Conservation (phyloP, 2,113 vertebrate genomes). For the Leucoraja erinaceus region DNA sequence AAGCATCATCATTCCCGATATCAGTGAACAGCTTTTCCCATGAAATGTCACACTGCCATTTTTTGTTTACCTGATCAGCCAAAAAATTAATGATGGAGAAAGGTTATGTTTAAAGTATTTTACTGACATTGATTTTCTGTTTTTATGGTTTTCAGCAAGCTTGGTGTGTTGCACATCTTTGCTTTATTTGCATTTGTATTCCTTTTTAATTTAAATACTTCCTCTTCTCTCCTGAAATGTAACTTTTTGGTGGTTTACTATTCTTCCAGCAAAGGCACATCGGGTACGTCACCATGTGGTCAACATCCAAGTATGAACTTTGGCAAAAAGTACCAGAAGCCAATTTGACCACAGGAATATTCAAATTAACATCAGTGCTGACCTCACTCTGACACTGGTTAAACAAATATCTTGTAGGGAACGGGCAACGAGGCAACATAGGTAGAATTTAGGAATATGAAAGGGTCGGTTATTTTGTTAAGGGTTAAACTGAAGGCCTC, state of each 20-base stretch:
- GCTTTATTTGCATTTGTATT: neutral
- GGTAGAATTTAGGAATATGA: too few relatives aligned
- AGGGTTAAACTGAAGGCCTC: too few relatives aligned
- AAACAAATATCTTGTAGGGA: too few relatives aligned
- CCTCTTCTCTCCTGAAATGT: neutral
- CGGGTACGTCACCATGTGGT: neutral
- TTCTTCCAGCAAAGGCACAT: neutral
- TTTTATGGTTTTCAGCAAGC: neutral
- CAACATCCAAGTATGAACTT: neutral
- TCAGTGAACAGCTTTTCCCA: neutral
- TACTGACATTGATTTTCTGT: neutral
- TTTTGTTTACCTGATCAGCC: neutral
- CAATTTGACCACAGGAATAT: neutral
- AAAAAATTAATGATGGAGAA: neutral
- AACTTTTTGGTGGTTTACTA: neutral
- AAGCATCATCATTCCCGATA: neutral
- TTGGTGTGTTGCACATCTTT: neutral
- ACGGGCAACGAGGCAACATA: too few relatives aligned
- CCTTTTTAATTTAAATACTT: neutral
- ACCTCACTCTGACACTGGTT: neutral
- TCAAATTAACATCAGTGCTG: neutral
- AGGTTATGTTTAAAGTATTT: slow-evolving; percentile 10
- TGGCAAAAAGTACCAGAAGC: neutral
- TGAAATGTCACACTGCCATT: neutral
- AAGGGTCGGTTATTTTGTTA: too few relatives aligned